phyloP scores from a whole-genome alignment of 2,113 vertebrate species.

The Colinus virginianus region DNA sequence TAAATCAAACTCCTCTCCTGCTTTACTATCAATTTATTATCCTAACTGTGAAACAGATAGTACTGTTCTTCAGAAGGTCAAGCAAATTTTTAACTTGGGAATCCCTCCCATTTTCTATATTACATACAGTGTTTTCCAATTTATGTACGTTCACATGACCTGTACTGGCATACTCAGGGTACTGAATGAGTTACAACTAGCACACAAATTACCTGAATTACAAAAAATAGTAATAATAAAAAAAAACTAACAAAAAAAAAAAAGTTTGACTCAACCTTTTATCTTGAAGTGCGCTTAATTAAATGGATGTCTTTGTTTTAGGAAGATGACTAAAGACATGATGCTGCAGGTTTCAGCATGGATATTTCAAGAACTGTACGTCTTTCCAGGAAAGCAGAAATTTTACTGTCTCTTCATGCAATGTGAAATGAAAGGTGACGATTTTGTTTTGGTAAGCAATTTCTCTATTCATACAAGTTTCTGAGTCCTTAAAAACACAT shows the following conservation, averaged over 20 bases:
- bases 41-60: not conserved
- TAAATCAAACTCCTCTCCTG: not conserved
- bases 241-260: no score
- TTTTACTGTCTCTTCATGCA: not conserved
- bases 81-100: not conserved
- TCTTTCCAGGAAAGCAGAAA: not conserved
- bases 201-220: not conserved
- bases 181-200: not conserved
- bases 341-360: not conserved
- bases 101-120: not conserved
- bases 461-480: not conserved
- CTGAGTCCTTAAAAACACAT: not conserved
- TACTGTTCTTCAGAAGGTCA: not conserved
- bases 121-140: not conserved
- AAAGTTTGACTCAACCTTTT: not conserved
- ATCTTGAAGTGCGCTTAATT: slow-evolving; percentile 3
- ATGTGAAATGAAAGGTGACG: not conserved
- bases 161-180: not conserved
- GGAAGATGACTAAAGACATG: not conserved
- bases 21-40: not conserved
- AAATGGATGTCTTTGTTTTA: not conserved
- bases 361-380: not conserved
- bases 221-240: not conserved
- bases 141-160: fast-evolving
- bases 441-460: not conserved